phyloP scores from a whole-genome alignment of 2,888 invertebrate species.

The Harpagoxenus sublaevis region DNA sequence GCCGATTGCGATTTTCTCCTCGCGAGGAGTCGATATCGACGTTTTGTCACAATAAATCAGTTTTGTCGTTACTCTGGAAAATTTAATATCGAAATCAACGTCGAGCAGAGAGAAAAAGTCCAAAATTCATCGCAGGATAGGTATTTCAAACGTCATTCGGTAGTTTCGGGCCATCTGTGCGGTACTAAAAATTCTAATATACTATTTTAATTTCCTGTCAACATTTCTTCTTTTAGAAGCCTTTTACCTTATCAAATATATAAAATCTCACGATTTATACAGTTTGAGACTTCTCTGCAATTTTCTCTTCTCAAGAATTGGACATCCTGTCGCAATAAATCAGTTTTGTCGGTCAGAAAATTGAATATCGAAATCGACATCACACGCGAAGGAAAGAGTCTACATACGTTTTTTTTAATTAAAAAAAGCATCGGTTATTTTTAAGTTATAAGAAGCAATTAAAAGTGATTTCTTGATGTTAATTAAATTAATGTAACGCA shows the following conservation, averaged over 20 bases:
- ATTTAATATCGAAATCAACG: slow-evolving; percentile 51
- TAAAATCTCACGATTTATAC: neutral
- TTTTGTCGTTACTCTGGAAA: slow-evolving; percentile 43
- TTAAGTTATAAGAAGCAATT: neutral
- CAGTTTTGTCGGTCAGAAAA: slow-evolving; percentile 29
- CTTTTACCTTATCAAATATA: neutral
- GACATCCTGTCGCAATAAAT: slow-evolving; percentile 30
- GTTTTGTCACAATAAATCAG: slow-evolving; percentile 50
- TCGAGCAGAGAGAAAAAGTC: slow-evolving; percentile 1
- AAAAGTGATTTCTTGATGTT: neutral
- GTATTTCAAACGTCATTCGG: neutral
- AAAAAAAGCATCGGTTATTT: slow-evolving; percentile 1
- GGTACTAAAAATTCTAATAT: slow-evolving; percentile 8
- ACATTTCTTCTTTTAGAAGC: slow-evolving; percentile 1
- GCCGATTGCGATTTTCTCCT: slow-evolving; percentile 24
- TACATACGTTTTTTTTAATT: neutral
- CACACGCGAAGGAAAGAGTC: neutral
- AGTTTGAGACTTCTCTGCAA: neutral
- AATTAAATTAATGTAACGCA: neutral
- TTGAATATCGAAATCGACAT: slow-evolving; percentile 28
- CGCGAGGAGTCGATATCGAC: slow-evolving; percentile 37
- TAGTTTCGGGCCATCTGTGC: neutral
- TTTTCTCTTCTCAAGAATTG: slow-evolving; percentile 19
- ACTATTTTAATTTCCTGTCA: slow-evolving; percentile 29
- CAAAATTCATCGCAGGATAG: slow-evolving; percentile 16